Evolutionary conservation across 2,113 vertebrate genomes (phyloP).

Genomic region (Ciconia stormi): DNA sequence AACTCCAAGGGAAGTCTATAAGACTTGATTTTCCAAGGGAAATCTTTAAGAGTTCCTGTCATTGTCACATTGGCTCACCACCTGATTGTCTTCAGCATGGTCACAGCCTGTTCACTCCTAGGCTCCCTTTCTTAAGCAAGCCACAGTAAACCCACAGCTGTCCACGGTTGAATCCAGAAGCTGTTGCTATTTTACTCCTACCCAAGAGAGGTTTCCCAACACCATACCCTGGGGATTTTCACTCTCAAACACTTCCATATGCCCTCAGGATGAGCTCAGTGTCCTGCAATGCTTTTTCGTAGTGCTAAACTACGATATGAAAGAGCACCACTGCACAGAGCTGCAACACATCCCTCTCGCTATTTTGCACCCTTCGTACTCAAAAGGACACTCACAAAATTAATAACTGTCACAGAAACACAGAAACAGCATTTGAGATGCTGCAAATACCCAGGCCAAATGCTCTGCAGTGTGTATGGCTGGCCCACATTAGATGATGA

Average conservation of each 20-base stretch:
- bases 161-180: not conserved
- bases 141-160: not conserved
- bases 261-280: not conserved
- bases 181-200: not conserved
- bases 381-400: not conserved
- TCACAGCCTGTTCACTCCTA: not conserved
- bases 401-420: not conserved
- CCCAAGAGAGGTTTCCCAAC: not conserved
- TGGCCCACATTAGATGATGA: not conserved
- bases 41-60: not conserved
- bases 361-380: not conserved
- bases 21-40: not conserved
- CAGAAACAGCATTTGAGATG: not conserved
- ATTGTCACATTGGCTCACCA: not conserved
- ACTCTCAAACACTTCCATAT: not conserved
- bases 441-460: not conserved
- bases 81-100: not conserved
- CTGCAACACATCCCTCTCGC: not conserved
- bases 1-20: not conserved
- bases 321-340: not conserved
- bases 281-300: not conserved
- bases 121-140: not conserved
- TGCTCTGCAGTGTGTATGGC: rapidly evolving
- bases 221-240: not conserved
- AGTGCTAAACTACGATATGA: not conserved